These are phyloP conservation scores for Procambarus clarkii DNA, from an alignment of 1,140 invertebrate genomes.

Conservation along the genomic window DNA sequence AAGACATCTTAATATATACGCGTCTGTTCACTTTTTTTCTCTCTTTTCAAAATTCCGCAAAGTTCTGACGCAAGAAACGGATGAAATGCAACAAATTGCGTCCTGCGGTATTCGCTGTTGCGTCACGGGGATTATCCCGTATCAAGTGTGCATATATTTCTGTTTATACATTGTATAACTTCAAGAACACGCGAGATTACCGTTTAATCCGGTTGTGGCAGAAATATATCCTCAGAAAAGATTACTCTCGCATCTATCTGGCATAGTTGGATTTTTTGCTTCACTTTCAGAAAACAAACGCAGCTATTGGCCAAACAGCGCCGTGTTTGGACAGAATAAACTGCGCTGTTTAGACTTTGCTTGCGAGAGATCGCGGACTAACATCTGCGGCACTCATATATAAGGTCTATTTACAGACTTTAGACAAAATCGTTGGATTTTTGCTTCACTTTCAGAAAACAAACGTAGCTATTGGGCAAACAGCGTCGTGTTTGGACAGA, in stretches of 20 bases:
- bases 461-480: slow-evolving; percentile 12
- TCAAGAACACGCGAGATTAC: background rate
- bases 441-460: slow-evolving; percentile 17
- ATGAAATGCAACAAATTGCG: background rate
- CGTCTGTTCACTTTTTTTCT: too few species aligned
- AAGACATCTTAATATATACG: too few species aligned
- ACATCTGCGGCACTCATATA: slow-evolving; percentile 44
- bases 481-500: slow-evolving; percentile 22
- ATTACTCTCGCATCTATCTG: background rate
- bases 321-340: too few species aligned
- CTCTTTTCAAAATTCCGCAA: too few species aligned
- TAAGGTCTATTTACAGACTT: slow-evolving; percentile 69
- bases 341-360: too few species aligned
- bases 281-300: too few species aligned
- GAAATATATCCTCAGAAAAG: background rate
- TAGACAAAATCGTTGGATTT: too few species aligned
- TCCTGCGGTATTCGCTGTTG: background rate
- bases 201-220: slow-evolving; percentile 7
- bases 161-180: slow-evolving; percentile 30
- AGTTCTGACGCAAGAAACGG: background rate
- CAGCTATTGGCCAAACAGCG: too few species aligned
- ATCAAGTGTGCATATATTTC: background rate
- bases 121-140: background rate
- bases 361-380: slow-evolving; percentile 1
- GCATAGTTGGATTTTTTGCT: background rate